Conservation (phyloP, 2,797 vertebrate species). For the Scolopax bukidnonensis region DNA sequence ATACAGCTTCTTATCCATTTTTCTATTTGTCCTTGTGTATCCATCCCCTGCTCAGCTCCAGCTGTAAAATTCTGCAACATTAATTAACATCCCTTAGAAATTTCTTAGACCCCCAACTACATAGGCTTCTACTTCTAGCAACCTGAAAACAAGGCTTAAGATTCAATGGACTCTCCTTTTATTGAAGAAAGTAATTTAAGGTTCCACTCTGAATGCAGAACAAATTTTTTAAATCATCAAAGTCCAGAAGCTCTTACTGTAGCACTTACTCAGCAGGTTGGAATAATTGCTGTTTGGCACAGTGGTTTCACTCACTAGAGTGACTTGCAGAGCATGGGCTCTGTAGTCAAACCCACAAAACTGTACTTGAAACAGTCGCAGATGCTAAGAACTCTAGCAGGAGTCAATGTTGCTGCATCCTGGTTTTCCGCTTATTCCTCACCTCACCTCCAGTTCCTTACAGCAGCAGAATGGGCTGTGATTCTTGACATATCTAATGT, state of each 20-base stretch:
- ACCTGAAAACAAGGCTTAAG: not conserved
- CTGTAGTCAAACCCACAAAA: not conserved
- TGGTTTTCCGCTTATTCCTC: not conserved
- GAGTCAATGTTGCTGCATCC: not conserved
- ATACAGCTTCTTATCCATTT: not conserved
- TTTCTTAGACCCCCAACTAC: not conserved
- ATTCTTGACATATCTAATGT: not conserved
- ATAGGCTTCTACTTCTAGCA: not conserved
- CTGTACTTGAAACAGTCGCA: rapidly evolving
- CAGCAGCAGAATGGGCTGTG: not conserved
- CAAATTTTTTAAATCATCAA: not conserved
- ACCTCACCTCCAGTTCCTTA: not conserved
- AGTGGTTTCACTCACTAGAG: not conserved
- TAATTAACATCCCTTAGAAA: not conserved
- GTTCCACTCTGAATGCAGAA: not conserved
- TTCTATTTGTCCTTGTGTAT: not conserved
- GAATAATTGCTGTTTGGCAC: not conserved
- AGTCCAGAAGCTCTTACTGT: not conserved
- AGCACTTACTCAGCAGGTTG: not conserved
- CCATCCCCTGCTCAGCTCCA: not conserved
- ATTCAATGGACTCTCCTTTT: not conserved
- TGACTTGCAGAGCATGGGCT: not conserved
- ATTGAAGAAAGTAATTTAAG: not conserved
- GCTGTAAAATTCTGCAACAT: not conserved
- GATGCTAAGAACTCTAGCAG: not conserved